A percentile compares a stretch with the other conserved stretches of the same genome.
These are phyloP conservation scores for Prosapia bicincta DNA, from an alignment of 2,888 invertebrate species.

Conservation along the genomic window DNA sequence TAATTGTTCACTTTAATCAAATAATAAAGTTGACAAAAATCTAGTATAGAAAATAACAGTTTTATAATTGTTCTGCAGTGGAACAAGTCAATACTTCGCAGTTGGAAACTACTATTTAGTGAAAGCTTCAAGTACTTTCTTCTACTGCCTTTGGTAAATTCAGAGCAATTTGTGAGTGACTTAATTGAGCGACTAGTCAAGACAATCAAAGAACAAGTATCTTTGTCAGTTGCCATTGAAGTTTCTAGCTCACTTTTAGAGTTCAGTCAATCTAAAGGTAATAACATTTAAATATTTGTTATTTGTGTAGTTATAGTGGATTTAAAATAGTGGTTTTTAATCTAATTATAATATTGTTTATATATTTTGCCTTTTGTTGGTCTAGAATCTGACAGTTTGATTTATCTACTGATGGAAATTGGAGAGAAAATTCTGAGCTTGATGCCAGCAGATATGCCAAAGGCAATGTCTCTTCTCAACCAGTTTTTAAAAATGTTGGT, in stretches of 20 bases:
- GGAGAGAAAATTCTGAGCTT: background rate
- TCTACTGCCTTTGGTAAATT: background rate
- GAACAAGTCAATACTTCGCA: background rate
- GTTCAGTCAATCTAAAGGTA: background rate
- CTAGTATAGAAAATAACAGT: no score
- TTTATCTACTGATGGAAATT: background rate
- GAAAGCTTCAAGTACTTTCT: background rate
- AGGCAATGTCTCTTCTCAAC: background rate
- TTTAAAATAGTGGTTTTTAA: no score
- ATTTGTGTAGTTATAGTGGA: no score
- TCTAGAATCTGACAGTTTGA: background rate
- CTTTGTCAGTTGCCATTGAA: background rate
- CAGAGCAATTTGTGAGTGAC: background rate
- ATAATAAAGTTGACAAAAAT: no score
- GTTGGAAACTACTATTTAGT: background rate
- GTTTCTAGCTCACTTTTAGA: background rate
- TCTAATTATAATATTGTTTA: no score
- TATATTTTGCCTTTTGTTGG: background rate
- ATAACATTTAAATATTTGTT: no score
- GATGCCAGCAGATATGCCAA: background rate
- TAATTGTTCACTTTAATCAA: no score
- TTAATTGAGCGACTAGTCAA: background rate
- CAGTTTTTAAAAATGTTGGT: background rate
- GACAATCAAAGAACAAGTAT: background rate
- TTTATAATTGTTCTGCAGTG: background rate